Percentiles rank a stretch among this genome's conserved stretches.
phyloP scores from a whole-genome alignment of 2,888 invertebrate species.

The Chromoteleia sp. region DNA sequence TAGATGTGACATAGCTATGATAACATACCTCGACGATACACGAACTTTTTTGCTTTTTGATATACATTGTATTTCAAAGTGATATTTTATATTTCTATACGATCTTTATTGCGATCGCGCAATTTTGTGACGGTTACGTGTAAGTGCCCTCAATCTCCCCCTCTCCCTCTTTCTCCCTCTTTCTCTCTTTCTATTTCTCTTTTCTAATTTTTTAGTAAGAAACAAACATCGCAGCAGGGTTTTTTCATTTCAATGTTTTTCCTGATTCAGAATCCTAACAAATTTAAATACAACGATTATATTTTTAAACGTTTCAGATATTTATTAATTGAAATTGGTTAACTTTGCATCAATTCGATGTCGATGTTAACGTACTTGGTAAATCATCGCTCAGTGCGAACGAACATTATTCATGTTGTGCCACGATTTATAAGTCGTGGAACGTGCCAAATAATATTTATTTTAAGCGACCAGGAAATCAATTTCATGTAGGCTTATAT shows the following conservation, averaged over 20 bases:
- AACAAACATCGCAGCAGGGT: slow-evolving; percentile 2
- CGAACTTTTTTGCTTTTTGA: slow-evolving; percentile 78
- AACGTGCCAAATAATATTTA: slow-evolving; percentile 61
- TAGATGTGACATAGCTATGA: slow-evolving; percentile 75
- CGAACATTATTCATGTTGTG: slow-evolving; percentile 62
- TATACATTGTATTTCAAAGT: slow-evolving; percentile 78
- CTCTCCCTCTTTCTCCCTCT: slow-evolving; percentile 41
- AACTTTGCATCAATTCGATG: slow-evolving; percentile 19
- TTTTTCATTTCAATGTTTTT: neutral
- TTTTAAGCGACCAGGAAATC: slow-evolving; percentile 18
- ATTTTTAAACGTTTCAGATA: neutral
- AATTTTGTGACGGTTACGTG: slow-evolving; percentile 73
- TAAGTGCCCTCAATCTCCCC: slow-evolving; percentile 59
- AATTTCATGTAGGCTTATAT: slow-evolving; percentile 9
- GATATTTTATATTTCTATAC: slow-evolving; percentile 79
- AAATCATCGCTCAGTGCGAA: slow-evolving; percentile 39
- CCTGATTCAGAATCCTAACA: neutral
- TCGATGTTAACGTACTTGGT: slow-evolving; percentile 41
- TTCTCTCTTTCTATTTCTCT: slow-evolving; percentile 32
- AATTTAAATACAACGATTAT: neutral
- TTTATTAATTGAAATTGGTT: neutral
- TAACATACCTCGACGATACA: slow-evolving; percentile 72
- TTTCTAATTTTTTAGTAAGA: slow-evolving; percentile 21
- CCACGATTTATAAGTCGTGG: slow-evolving; percentile 56
- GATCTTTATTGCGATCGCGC: slow-evolving; percentile 73